These are phyloP conservation scores for Drosophila seclusa DNA, from an alignment of 2,888 invertebrate species.

Conservation along the genomic window DNA sequence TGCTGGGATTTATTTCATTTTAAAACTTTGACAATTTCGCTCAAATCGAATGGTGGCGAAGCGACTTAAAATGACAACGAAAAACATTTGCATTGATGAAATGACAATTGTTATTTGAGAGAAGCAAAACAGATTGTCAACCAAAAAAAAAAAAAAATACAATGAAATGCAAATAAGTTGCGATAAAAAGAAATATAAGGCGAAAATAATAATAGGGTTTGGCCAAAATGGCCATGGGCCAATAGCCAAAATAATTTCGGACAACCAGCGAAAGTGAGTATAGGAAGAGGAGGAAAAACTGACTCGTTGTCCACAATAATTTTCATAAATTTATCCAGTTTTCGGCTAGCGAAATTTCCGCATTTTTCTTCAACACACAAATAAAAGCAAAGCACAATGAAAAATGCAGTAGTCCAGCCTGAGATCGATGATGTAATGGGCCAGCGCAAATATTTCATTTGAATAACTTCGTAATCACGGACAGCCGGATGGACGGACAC, in stretches of 20 bases:
- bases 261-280: constrained; percentile 58
- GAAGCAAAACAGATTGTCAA: constrained; percentile 23
- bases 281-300: constrained; percentile 20
- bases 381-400: constrained; percentile 5
- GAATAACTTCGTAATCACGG: constrained; percentile 74
- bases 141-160: background rate
- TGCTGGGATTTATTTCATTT: background rate
- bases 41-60: constrained; percentile 27
- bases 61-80: constrained; percentile 41
- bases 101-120: constrained; percentile 64
- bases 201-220: constrained; percentile 36
- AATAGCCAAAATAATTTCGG: constrained; percentile 41
- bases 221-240: constrained; percentile 35
- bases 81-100: constrained; percentile 68
- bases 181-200: constrained; percentile 22
- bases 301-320: constrained; percentile 57
- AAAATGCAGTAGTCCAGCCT: constrained; percentile 45
- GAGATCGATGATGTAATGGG: constrained; percentile 66
- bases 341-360: constrained; percentile 64
- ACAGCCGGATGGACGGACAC: background rate
- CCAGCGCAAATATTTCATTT: constrained; percentile 71
- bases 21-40: constrained; percentile 28
- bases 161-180: constrained; percentile 48
- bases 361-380: constrained; percentile 48
- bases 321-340: constrained; percentile 72